Percentiles rank a stretch among this genome's conserved stretches.
These are phyloP conservation scores for Zapornia atra DNA, from an alignment of 2,113 vertebrate genomes.

Conservation along the genomic window DNA sequence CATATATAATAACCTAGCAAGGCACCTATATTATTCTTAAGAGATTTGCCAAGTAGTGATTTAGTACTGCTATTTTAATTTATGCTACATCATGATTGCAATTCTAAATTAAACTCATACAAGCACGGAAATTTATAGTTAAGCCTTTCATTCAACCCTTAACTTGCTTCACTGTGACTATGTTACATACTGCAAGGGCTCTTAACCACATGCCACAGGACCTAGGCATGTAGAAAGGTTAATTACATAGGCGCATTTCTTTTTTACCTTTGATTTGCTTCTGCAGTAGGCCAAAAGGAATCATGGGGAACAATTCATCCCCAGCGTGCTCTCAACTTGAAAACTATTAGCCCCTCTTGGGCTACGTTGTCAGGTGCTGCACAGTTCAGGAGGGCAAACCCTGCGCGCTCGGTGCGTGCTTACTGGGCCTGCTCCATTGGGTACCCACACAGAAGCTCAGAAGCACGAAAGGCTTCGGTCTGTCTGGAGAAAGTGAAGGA, in stretches of 20 bases:
- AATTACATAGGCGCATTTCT: neutral
- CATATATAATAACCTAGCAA: neutral
- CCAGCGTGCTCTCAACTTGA: neutral
- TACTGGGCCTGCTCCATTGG: neutral
- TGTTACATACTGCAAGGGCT: neutral
- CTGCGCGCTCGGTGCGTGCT: neutral
- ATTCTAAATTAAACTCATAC: slow-evolving; percentile 46
- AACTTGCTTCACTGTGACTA: neutral
- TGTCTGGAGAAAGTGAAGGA: neutral
- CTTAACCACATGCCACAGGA: neutral
- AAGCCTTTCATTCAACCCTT: neutral
- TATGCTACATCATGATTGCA: neutral
- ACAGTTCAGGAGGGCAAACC: neutral
- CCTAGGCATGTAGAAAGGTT: neutral
- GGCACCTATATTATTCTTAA: neutral
- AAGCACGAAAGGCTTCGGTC: neutral
- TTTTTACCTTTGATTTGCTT: neutral
- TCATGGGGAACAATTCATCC: neutral
- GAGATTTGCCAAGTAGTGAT: neutral
- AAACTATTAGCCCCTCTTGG: neutral
- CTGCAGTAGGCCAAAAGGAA: neutral
- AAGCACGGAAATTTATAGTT: slow-evolving; percentile 10
- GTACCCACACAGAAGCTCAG: neutral
- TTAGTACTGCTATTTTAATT: slow-evolving; percentile 40
- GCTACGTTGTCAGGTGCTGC: rapidly evolving